Evolutionary conservation across 2,797 vertebrate genomes (phyloP).

Genomic region (Tokudaia muenninki): DNA sequence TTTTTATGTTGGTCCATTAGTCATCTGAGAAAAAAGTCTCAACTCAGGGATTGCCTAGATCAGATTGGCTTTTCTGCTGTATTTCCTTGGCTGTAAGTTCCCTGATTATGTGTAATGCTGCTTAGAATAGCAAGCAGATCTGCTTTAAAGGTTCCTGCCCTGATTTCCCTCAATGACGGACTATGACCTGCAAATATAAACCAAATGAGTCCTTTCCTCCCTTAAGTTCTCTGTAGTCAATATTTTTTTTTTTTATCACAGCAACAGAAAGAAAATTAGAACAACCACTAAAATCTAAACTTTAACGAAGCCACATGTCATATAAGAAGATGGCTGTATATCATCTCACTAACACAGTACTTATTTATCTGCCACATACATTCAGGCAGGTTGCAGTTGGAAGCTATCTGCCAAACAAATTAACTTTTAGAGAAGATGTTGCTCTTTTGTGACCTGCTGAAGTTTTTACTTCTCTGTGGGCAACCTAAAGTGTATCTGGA

Average conservation of each 20-base stretch:
- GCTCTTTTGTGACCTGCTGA: constrained; percentile 12
- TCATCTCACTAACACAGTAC: background rate
- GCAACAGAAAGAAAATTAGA: background rate
- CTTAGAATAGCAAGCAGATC: background rate
- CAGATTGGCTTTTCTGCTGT: background rate
- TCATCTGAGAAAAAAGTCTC: background rate
- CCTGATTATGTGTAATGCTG: background rate
- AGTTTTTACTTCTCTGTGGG: background rate
- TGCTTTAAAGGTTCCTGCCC: background rate
- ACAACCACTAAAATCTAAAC: background rate
- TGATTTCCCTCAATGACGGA: background rate
- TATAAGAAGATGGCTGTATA: background rate
- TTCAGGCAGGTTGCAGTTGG: constrained; percentile 21
- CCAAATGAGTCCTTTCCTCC: background rate
- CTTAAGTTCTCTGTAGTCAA: background rate
- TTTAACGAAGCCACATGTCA: background rate
- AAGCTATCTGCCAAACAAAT: background rate
- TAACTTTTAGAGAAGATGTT: constrained; percentile 43
- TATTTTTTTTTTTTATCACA: background rate
- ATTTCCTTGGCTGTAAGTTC: background rate
- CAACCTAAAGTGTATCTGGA: constrained; percentile 33
- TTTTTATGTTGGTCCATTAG: background rate
- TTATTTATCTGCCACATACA: constrained; percentile 49
- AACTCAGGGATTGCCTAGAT: background rate
- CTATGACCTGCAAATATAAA: background rate